Evolutionary conservation across 1,140 invertebrate genomes (phyloP).

Genomic region (Neodiprion virginianus): DNA sequence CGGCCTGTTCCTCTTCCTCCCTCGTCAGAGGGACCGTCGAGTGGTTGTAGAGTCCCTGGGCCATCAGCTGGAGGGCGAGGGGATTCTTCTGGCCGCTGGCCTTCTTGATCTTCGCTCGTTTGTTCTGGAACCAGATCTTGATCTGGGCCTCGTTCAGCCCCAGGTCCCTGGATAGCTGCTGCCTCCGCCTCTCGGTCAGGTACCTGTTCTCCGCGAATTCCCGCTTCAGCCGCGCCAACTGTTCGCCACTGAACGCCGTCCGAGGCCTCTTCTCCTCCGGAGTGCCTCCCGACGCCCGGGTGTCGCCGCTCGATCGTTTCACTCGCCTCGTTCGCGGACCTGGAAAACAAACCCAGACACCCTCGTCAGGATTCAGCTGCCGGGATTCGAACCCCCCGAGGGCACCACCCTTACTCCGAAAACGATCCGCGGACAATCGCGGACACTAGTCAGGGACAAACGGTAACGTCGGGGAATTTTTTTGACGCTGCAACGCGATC

Average conservation of each 20-base stretch:
- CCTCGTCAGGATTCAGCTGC: conserved; percentile 23
- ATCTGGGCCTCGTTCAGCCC: conserved; percentile 97
- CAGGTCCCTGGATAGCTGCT: conserved; percentile 89
- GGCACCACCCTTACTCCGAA: no score
- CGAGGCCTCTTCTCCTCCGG: conserved; percentile 90
- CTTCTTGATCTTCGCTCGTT: conserved; percentile 98
- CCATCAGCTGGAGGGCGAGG: conserved; percentile 92
- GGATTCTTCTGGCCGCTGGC: conserved; percentile 88
- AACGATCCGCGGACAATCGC: no score
- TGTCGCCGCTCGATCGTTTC: conserved; percentile 41
- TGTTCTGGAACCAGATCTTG: conserved; percentile 99
- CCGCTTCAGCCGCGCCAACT: conserved; percentile 89
- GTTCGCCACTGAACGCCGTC: conserved; percentile 96
- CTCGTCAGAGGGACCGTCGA: conserved; percentile 83
- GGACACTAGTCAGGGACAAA: no score
- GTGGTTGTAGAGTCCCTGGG: conserved; percentile 94
- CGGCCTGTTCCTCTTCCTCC: conserved; percentile 77
- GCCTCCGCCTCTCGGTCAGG: conserved; percentile 91
- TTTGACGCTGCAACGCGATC: no score
- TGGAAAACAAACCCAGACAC: conserved; percentile 44
- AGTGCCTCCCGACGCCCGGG: conserved; percentile 26
- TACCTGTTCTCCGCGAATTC: conserved; percentile 97
- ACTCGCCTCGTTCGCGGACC: conserved; percentile 53
- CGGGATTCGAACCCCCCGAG: no score
- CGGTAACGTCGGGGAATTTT: no score